Evolutionary conservation across 2,797 vertebrate species (phyloP), one percentile per base, ranked within the genome.

Genomic region (Characodon lateralis): DNA sequence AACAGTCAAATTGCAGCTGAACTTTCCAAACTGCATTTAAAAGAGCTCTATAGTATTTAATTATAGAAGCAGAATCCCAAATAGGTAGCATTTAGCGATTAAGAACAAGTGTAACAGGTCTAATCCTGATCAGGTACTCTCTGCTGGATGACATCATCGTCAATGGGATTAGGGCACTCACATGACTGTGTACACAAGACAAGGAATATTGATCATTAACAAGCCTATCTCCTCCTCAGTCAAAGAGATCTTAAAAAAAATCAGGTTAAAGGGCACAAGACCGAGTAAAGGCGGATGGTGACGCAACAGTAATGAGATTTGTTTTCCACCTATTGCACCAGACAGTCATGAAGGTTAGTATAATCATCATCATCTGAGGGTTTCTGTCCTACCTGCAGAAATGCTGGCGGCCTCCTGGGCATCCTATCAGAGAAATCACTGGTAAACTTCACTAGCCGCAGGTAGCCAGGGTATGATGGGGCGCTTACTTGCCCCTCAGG

Each of bases 381-480:
- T 1, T 6, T 73, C 9, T 35, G 14, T 56, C 89, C 94, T 94
- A 99, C 98, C 97, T 99, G 98, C 80, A 99, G 95, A 91, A 99
- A 98, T 0, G 97, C 98, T 12, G 97, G 97, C 18, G 98, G 98
- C 43, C 94, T 95, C 82, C 90, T 94, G 51, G 92, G 96, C 72
- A 88, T 90, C 0, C 68, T 86, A 26, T 96, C 96, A 3, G 95
- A 92, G 20, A 80, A 91, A 31, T 96, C 93, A 28, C 93, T 95
- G 83, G 97, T 96, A 81, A 99, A 99, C 88, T 95, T 98, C 71
- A 99, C 97, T 0, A 99, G 96, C 46, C 98, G 96, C 56, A 99
- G 97, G 91, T 96, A 99, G 24, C 98, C 97, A 0, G 98, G 98
- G 87, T 99, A 99, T 0, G 98, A 99, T 0, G 98, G 98, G 20